phyloP scores from a whole-genome alignment of 2,113 vertebrate genomes.

The Scalopus aquaticus region DNA sequence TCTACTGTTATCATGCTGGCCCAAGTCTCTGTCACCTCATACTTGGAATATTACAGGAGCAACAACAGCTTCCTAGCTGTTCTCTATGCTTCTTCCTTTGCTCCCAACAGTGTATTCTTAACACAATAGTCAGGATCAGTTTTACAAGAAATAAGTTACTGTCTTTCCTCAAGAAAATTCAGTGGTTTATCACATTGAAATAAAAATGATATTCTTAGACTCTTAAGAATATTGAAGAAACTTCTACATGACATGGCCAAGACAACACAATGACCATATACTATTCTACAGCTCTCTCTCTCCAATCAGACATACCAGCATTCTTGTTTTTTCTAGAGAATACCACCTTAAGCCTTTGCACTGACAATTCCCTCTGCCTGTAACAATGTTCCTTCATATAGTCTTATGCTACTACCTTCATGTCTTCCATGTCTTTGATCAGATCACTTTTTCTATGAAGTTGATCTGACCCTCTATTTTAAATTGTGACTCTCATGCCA shows the following conservation, averaged over 20 bases:
- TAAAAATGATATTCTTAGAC: conserved; percentile 3
- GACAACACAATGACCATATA: not conserved
- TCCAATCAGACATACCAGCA: not conserved
- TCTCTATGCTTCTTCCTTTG: not conserved
- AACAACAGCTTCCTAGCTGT: not conserved
- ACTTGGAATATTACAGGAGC: not conserved
- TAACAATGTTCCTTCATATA: not conserved
- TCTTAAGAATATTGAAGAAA: not conserved
- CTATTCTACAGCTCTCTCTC: not conserved
- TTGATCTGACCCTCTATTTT: not conserved
- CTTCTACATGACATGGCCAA: not conserved
- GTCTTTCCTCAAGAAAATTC: not conserved
- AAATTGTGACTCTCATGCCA: not conserved
- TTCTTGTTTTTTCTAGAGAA: not conserved
- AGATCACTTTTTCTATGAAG: not conserved
- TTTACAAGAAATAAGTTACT: not conserved
- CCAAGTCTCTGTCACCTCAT: not conserved
- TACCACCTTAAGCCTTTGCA: rapidly evolving
- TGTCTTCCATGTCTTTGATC: not conserved
- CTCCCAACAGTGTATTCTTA: not conserved
- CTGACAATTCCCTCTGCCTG: not conserved
- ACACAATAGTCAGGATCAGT: not conserved
- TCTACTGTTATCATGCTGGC: not conserved
- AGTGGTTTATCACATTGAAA: not conserved
- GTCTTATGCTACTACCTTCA: not conserved